Conservation (phyloP, 2,888 invertebrate genomes). For the Phengaris arion region DNA sequence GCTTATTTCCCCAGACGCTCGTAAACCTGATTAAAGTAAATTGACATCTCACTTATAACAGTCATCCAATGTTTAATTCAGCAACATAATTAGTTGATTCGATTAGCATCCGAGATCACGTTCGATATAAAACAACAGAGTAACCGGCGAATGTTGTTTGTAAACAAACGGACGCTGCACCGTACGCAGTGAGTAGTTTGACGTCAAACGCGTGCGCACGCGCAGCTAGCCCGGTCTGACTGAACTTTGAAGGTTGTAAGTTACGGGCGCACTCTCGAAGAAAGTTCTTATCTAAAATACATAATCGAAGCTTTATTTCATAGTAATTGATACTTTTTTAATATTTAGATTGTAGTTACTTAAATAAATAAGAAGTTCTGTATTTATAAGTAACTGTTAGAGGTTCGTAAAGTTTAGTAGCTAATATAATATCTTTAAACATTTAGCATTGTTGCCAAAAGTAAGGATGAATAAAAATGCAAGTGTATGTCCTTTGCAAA, state of each 20-base stretch:
- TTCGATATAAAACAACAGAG: not conserved
- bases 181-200: constrained; percentile 43
- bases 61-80: constrained; percentile 56
- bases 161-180: constrained; percentile 57
- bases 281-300: constrained; percentile 46
- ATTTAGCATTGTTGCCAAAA: not conserved
- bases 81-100: constrained; percentile 39
- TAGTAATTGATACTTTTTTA: constrained; percentile 11
- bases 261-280: constrained; percentile 60
- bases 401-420: not conserved
- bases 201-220: constrained; percentile 68
- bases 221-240: constrained; percentile 68
- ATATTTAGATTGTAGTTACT: not conserved
- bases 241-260: constrained; percentile 71
- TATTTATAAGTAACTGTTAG: not conserved
- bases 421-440: not conserved
- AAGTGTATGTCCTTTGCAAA: not conserved
- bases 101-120: not conserved
- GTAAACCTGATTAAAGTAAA: constrained; percentile 63
- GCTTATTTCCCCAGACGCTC: constrained; percentile 61
- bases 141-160: constrained; percentile 46
- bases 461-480: not conserved
- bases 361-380: not conserved
- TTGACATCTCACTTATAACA: constrained; percentile 66
- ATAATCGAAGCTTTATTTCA: not conserved